Evolutionary conservation across 1,140 invertebrate species (phyloP), one percentile per base, ranked within the genome.

Genomic region (Lepidurus arcticus): DNA sequence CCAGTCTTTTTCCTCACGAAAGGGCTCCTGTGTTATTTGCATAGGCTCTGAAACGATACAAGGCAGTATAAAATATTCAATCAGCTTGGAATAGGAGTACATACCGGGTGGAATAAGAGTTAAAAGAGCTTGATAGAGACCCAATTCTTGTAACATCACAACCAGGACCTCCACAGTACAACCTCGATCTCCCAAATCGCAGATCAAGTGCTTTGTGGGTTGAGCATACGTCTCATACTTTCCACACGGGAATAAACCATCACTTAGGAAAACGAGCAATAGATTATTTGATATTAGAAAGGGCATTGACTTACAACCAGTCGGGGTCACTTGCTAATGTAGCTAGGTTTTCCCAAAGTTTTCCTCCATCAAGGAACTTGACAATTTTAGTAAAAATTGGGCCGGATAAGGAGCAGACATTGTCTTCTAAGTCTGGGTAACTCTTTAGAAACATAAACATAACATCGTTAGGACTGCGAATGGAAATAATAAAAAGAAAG

Each of bases 181-280:
- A 21, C 53, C 53, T 65, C 53, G 53, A 16, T 65, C 53, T n/a
- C 53, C 53, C 53, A 65, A 65, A 65, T 65, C 53, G 53, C 53
- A 65, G 53, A 65, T 65, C n/a, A 65, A 65, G 53, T n/a, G 21
- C 13, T 65, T 65, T 21, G 53, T 65, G 53, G 53, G 13, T 65
- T 65, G 13, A 21, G 13, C n/a, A 65, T 21, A 21, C 0, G 34
- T 21, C 21, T 21, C 53, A 4, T 65, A 65, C 13, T 65, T 65
- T 13, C 21, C 7, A n/a, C 6, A 65, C 0, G 53, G 53, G 21
- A 65, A 6, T 26, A 26, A 34, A 65, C 6, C 16, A 65, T 65
- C 53, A 65, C 53, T 65, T 4, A 1, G 7, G 9, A 5, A 65
- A 65, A 21, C 6, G 10, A 65, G 4, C 13, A 65, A 13, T 21